Evolutionary conservation across 64 coral and sea anemone species (phyloP), one percentile per base, ranked within the genome.

Genomic region (Montipora capricornis): DNA sequence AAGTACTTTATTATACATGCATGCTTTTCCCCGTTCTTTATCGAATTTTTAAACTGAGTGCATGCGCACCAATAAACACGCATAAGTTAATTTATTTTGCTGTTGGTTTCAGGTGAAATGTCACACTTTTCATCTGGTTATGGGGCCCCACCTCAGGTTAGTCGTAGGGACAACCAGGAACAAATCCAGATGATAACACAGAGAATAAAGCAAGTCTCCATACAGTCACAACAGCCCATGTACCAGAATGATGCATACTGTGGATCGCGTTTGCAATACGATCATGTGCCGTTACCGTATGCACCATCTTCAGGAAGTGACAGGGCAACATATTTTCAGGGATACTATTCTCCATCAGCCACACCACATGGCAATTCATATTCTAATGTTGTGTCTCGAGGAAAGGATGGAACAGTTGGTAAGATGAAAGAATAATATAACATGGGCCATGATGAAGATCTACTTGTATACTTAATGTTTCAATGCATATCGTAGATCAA

Each of bases 151-250:
- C 6, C 82, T 22, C 82, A 80, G 68, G 53, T 93, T n/a, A 71
- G 8, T 52, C 60, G 82, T 17, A 76, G 91, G 22, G 73, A 79
- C 52, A 93, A 60, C 59, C 91, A 78, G 53, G 91, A 93, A 8
- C 60, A 70, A 49, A 49, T 77, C 44, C 76, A 78, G 45, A 78
- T 78, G 76, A 37, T 93, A 6, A 37, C 73, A 70, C 89, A 90
- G 44, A 78, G 91, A 52, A 93, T 93, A 48, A 93, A 93, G 20
- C 91, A 93, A 49, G 67, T 93, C 74, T 79, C 66, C 1, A 1
- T 93, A 20, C 73, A 67, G 5, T 68, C 26, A 15, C 73, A 49
- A 66, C 24, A 46, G 20, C 3, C 78, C 17, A 20, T 53, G 49
- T 82, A 62, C 24, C 52, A 58, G 57, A 82, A 20, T 78, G 76